phyloP scores from a whole-genome alignment of 2,113 vertebrate species.

The Ranitomeya variabilis region DNA sequence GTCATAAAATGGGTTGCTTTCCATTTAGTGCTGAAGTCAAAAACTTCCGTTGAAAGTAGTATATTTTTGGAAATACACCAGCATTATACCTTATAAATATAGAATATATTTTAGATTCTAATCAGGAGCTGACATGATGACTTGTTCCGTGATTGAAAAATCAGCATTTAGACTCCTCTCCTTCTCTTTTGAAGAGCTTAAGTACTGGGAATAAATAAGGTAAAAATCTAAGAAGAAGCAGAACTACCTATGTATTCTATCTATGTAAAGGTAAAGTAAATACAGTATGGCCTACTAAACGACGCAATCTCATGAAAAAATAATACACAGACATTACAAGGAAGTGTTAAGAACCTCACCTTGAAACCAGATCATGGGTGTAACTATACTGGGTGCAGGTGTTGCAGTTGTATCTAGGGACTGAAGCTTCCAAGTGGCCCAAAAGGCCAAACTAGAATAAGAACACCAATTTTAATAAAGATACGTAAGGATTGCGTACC shows the following conservation, averaged over 20 bases:
- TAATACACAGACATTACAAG: too few species aligned
- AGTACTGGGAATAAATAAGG: neutral
- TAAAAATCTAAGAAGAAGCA: neutral
- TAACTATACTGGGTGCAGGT: too few species aligned
- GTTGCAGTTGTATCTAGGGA: too few species aligned
- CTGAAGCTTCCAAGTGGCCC: too few species aligned
- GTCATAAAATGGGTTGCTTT: neutral
- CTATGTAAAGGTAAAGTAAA: neutral
- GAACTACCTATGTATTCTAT: neutral
- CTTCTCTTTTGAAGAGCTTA: neutral
- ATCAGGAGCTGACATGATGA: neutral
- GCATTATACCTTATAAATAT: neutral
- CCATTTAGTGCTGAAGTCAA: neutral
- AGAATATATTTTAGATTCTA: neutral
- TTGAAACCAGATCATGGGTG: too few species aligned
- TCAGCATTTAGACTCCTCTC: neutral
- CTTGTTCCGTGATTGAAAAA: neutral
- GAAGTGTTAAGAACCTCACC: too few species aligned
- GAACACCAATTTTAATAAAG: too few species aligned
- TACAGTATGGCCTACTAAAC: neutral
- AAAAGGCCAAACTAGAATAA: too few species aligned
- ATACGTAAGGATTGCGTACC: too few species aligned
- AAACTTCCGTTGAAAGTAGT: neutral
- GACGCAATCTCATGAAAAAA: too few species aligned
- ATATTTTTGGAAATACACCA: neutral